These are phyloP conservation scores for Periophthalmus magnuspinnatus DNA, from an alignment of 2,797 vertebrate genomes.

Conservation along the genomic window DNA sequence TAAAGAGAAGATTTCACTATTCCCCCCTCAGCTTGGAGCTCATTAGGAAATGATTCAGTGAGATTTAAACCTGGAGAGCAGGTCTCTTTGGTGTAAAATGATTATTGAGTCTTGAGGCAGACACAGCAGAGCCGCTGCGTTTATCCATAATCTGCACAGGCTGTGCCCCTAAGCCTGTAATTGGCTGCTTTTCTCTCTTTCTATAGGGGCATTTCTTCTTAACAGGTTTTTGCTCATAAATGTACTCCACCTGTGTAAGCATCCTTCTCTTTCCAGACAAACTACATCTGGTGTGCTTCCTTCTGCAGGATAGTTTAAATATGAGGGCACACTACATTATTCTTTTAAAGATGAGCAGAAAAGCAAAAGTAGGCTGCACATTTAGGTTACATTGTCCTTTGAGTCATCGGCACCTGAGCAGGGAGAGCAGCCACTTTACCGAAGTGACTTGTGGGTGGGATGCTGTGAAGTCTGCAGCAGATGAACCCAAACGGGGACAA, in stretches of 20 bases:
- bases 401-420: slow-evolving; percentile 57
- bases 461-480: slow-evolving; percentile 63
- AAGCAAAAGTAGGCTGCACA: slow-evolving; percentile 55
- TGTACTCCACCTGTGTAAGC: neutral
- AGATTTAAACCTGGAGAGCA: slow-evolving; percentile 32
- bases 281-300: slow-evolving; percentile 11
- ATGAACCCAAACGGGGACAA: slow-evolving; percentile 41
- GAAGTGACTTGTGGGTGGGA: slow-evolving; percentile 51
- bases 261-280: neutral
- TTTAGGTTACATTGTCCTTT: slow-evolving; percentile 52
- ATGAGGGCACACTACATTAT: slow-evolving; percentile 13
- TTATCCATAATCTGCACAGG: slow-evolving; percentile 38
- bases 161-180: slow-evolving; percentile 35
- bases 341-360: slow-evolving; percentile 22
- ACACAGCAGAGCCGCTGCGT: slow-evolving; percentile 26
- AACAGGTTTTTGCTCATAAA: neutral
- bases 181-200: slow-evolving; percentile 27
- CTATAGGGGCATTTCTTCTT: slow-evolving; percentile 2
- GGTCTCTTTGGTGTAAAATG: slow-evolving; percentile 44
- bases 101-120: slow-evolving; percentile 47
- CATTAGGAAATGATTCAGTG: slow-evolving; percentile 56
- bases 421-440: slow-evolving; percentile 34
- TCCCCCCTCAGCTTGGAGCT: slow-evolving; percentile 46
- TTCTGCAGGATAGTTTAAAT: slow-evolving; percentile 6
- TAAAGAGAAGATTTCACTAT: slow-evolving; percentile 40